Base-by-base conservation (phyloP, 1,140 invertebrate genomes). In the Dryas iulia region DNA sequence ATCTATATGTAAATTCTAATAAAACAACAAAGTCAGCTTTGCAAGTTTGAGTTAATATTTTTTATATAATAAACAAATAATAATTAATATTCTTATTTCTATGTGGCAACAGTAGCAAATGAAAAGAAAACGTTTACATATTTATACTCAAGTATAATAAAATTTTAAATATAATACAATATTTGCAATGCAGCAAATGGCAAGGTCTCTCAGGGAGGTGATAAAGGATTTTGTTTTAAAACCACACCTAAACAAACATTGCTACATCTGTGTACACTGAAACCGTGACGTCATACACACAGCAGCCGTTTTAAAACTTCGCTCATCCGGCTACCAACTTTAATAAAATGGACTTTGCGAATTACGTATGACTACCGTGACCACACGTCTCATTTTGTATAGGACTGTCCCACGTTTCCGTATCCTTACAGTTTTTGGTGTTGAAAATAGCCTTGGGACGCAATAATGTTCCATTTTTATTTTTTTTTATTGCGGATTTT, bases 181-280 rank as follows among this genome's bases (percentile, higher is more conserved):
- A 2, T 21, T 3, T 21, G 14, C 18, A 47, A 21, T 21, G 7
- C 18, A 47, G 24, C 53, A 23, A 56, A 56, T n/a, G 12, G 4
- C 28, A 23, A 31, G 21, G 62, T 33, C 14, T 6, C 18, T 21
- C 0, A 53, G 57, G 65, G 70, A 68, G 64, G 65, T 57, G n/a
- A 59, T 66, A 53, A 72, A 72, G 33, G 39, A 35, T 69, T 69
- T 66, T 71, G 24, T 66, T 61, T 64, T 39, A 66, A 10, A 21
- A 47, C 14, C 39, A 47, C 72, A 76, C 70, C 69, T 74, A 71
- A 65, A 35, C 64, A 74, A 77, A 79, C 53, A 74, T 70, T 58
- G 54, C 63, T 59, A 59, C 77, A 77, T 66, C 72, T 79, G 74
- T 79, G 54, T 69, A 77, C 71, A 77, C 68, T 33, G 8, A 47